phyloP scores from a whole-genome alignment of 1,140 invertebrate genomes.

The Musca domestica region DNA sequence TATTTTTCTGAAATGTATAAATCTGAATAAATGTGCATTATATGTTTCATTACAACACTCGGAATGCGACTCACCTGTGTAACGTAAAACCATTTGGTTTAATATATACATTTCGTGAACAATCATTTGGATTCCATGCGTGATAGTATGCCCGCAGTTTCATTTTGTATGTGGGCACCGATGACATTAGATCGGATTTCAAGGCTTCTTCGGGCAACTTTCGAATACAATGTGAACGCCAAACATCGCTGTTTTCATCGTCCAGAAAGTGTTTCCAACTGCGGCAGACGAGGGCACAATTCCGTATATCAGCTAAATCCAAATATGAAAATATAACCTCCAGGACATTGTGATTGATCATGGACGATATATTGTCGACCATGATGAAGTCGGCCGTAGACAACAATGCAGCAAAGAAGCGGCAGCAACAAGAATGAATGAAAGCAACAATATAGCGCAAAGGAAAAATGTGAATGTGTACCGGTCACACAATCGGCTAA shows the following conservation, averaged over 20 bases:
- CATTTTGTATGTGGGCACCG: conserved; percentile 86
- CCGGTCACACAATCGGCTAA: too few relatives aligned
- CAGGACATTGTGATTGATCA: conserved; percentile 70
- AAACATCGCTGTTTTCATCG: conserved; percentile 94
- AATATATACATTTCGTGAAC: conserved; percentile 94
- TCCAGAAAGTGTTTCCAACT: conserved; percentile 88
- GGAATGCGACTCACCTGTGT: conserved; percentile 63
- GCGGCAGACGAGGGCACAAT: conserved; percentile 91
- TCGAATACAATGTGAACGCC: conserved; percentile 85
- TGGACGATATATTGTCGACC: conserved; percentile 43
- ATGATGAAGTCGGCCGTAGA: conserved; percentile 31
- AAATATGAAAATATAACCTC: conserved; percentile 94
- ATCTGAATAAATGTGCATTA: too few relatives aligned
- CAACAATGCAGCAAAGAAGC: background rate
- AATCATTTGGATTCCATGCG: conserved; percentile 97
- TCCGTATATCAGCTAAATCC: conserved; percentile 78
- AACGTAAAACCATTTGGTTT: conserved; percentile 97
- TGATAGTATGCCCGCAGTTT: conserved; percentile 93
- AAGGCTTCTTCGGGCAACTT: conserved; percentile 87
- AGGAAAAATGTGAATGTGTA: too few relatives aligned
- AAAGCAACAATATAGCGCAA: too few relatives aligned
- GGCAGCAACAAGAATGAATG: background rate
- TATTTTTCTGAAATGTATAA: too few relatives aligned
- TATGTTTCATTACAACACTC: background rate
- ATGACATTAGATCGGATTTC: conserved; percentile 87